Evolutionary conservation across 1,140 invertebrate species (phyloP).

Genomic region (Limonius californicus): DNA sequence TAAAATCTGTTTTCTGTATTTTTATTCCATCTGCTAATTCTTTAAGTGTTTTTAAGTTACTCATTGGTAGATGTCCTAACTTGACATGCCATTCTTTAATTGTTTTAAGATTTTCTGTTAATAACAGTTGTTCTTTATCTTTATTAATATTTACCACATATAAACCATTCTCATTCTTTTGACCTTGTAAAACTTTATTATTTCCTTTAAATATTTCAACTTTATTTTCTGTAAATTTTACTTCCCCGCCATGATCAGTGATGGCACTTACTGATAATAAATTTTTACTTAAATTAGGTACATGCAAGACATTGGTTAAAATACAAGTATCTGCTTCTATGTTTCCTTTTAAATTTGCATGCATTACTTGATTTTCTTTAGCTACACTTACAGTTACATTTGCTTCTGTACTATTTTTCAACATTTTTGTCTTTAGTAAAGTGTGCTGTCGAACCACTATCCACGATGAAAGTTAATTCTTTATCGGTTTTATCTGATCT

Average conservation of each 20-base stretch:
- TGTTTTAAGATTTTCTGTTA: neutral
- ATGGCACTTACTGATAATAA: conserved; percentile 16
- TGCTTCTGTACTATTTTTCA: neutral
- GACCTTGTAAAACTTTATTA: neutral
- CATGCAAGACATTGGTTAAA: neutral
- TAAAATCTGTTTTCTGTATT: neutral
- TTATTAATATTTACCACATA: neutral
- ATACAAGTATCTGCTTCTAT: neutral
- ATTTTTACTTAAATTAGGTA: neutral
- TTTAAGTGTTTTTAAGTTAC: neutral
- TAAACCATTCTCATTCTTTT: conserved; percentile 11
- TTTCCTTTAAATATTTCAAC: neutral
- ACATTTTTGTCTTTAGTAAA: neutral
- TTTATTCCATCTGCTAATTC: conserved; percentile 7
- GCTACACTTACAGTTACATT: neutral
- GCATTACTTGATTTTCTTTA: neutral
- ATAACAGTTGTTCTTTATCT: neutral
- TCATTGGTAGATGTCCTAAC: neutral
- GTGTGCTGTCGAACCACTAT: neutral
- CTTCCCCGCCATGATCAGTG: neutral
- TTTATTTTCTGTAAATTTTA: neutral
- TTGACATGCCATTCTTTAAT: neutral
- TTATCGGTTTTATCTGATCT: too few relatives aligned
- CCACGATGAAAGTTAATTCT: neutral
- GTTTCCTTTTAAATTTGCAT: neutral